Conservation (phyloP, 2,797 vertebrate species). For the Sphenopsis melanotis region DNA sequence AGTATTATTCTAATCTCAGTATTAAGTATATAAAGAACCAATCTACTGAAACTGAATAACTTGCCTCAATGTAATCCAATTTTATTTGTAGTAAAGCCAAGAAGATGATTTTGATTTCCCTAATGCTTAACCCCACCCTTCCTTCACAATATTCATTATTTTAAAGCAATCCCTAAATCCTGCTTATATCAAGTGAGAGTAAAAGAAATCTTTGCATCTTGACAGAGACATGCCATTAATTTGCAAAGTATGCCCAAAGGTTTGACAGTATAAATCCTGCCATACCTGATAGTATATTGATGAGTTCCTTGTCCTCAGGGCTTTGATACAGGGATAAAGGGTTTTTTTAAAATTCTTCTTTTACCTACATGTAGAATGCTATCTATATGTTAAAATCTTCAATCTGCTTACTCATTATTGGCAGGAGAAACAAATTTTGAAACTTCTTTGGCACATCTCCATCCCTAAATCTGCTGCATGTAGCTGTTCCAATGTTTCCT, state of each 20-base stretch:
- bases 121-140: background rate
- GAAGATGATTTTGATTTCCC: conserved; percentile 8
- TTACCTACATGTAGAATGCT: background rate
- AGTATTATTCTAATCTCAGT: background rate
- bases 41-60: background rate
- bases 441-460: conserved; percentile 12
- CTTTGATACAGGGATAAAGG: background rate
- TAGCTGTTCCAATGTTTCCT: conserved; percentile 7
- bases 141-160: background rate
- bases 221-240: background rate
- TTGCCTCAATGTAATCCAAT: background rate
- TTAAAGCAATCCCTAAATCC: conserved; percentile 1
- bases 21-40: background rate
- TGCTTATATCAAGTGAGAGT: background rate
- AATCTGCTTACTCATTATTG: conserved; percentile 37
- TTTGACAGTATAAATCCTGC: background rate
- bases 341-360: background rate
- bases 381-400: conserved; percentile 1
- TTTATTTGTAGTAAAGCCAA: background rate
- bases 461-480: background rate
- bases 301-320: background rate
- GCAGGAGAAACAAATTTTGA: background rate
- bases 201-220: background rate
- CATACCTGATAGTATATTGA: background rate
- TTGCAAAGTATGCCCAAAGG: background rate